phyloP scores from a whole-genome alignment of 30 jellyfish, hydroid and myxozoan genomes.

The Pelagia noctiluca region DNA sequence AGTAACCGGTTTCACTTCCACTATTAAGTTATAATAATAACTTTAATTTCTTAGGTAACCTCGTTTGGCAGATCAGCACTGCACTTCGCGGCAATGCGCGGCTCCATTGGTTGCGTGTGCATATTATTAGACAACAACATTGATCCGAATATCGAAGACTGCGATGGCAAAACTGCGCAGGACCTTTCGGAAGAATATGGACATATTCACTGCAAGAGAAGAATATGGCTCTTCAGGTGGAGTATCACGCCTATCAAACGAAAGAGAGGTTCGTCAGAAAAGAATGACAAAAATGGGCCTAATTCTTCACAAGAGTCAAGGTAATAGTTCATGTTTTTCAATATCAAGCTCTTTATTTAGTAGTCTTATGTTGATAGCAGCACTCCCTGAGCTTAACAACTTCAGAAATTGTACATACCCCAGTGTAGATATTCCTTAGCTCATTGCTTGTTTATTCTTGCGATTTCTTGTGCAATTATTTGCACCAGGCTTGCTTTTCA shows the following conservation, averaged over 20 bases:
- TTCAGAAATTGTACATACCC: too few species aligned
- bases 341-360: too few species aligned
- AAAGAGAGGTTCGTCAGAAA: background rate
- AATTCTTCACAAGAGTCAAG: too few species aligned
- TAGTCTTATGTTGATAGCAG: too few species aligned
- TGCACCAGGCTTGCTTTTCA: too few species aligned
- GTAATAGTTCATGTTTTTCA: too few species aligned
- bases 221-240: constrained; percentile 68
- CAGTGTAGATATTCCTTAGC: too few species aligned
- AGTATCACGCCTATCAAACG: constrained; percentile 23
- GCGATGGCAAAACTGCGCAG: constrained; percentile 63
- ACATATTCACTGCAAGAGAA: constrained; percentile 59
- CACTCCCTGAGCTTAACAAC: too few species aligned
- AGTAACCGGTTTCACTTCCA: too few species aligned
- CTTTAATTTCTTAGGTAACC: constrained; percentile 28
- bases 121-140: constrained; percentile 45
- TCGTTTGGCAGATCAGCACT: constrained; percentile 52
- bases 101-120: constrained; percentile 69
- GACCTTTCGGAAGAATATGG: constrained; percentile 56
- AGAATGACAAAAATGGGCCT: too few species aligned
- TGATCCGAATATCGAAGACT: constrained; percentile 37
- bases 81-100: constrained; percentile 71
- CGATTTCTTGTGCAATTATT: too few species aligned
- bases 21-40: background rate
- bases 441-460: too few species aligned